Conservation (phyloP, 2,797 vertebrate genomes). For the Urocyon cinereoargenteus region DNA sequence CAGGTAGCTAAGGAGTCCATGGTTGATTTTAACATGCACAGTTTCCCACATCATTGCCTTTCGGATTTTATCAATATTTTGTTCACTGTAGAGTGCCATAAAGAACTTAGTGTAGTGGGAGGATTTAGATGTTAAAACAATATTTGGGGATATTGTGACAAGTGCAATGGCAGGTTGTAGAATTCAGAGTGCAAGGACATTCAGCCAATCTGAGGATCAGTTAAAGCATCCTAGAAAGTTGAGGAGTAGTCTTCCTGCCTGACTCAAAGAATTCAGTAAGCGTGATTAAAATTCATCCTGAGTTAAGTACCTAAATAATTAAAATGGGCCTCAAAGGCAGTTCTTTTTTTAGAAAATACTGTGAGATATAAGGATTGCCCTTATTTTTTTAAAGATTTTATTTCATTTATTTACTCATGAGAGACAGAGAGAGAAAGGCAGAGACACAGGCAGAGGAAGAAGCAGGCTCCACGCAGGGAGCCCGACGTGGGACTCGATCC, state of each 20-base stretch:
- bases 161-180: background rate
- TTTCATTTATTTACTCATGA: too few species aligned
- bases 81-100: background rate
- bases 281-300: background rate
- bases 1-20: background rate
- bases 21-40: background rate
- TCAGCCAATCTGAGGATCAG: background rate
- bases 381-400: background rate
- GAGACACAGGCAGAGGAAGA: too few species aligned
- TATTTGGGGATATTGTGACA: background rate
- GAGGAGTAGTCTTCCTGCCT: background rate
- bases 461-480: too few species aligned
- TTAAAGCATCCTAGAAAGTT: background rate
- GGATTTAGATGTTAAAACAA: background rate
- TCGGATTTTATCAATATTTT: conserved; percentile 28
- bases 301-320: background rate
- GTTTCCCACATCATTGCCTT: background rate
- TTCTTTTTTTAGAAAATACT: conserved; percentile 7
- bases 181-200: background rate
- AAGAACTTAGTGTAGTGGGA: background rate
- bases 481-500: too few species aligned
- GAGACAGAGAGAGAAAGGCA: too few species aligned
- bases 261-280: background rate
- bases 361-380: background rate
- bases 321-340: background rate